phyloP scores from a whole-genome alignment of 2,888 invertebrate genomes.

The Lamellibrachia satsuma region DNA sequence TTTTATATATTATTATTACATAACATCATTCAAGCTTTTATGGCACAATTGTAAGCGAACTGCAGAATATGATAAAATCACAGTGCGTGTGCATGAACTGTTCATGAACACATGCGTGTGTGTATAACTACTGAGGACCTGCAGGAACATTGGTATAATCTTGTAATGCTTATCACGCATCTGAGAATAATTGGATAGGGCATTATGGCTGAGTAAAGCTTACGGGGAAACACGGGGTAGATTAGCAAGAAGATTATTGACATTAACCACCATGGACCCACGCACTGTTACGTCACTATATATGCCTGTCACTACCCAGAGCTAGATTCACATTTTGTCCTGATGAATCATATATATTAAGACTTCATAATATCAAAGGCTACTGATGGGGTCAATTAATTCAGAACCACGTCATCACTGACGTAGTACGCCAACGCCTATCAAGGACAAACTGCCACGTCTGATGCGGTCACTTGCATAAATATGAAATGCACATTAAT shows the following conservation, averaged over 20 bases:
- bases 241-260: background rate
- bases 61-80: background rate
- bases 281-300: too few relatives aligned
- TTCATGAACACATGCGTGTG: background rate
- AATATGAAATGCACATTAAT: background rate
- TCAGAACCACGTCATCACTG: background rate
- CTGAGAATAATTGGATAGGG: background rate
- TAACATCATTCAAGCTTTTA: background rate
- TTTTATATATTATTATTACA: background rate
- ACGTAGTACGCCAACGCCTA: background rate
- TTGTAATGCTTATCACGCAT: background rate
- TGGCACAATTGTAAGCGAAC: background rate
- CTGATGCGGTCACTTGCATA: background rate
- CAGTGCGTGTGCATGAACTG: background rate
- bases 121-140: background rate
- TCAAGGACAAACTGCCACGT: background rate
- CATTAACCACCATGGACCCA: background rate
- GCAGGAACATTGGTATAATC: background rate
- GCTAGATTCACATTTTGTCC: background rate
- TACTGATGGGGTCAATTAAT: background rate
- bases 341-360: background rate
- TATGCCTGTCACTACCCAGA: background rate
- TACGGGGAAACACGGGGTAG: background rate
- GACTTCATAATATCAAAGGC: constrained; percentile 4
- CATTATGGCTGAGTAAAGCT: background rate